Evolutionary conservation across 1,140 invertebrate species (phyloP).

Genomic region (Saccostrea glomerata): DNA sequence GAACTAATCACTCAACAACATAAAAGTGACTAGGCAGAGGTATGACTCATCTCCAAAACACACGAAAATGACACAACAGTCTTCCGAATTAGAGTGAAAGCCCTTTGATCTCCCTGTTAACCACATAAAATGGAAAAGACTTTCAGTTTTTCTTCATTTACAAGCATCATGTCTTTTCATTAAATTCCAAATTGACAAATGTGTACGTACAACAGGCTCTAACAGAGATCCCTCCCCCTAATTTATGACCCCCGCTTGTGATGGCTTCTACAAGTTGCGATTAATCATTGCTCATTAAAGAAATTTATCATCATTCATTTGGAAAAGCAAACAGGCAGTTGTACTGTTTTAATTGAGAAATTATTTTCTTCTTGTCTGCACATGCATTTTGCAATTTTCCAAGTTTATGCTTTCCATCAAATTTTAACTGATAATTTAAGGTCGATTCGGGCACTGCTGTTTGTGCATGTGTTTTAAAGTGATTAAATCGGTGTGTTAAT

Average conservation of each 20-base stretch:
- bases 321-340: background rate
- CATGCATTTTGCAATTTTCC: background rate
- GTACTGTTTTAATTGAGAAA: background rate
- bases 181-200: slow-evolving; percentile 33
- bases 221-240: slow-evolving; percentile 2
- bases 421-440: background rate
- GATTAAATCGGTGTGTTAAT: slow-evolving; percentile 32
- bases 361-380: background rate
- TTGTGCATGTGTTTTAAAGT: slow-evolving; percentile 18
- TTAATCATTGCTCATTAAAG: slow-evolving; percentile 26
- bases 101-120: slow-evolving; percentile 3
- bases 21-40: slow-evolving; percentile 5
- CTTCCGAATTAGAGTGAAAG: background rate
- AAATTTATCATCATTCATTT: background rate
- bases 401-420: background rate
- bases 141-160: slow-evolving; percentile 22
- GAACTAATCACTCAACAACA: slow-evolving; percentile 24
- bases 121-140: background rate
- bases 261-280: slow-evolving; percentile 10
- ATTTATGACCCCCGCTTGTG: background rate
- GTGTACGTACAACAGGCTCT: background rate
- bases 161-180: background rate
- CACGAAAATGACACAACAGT: background rate
- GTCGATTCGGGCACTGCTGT: background rate
- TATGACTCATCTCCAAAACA: background rate